Evolutionary conservation across 1,140 invertebrate genomes (phyloP).

Genomic region (Trypoxylus dichotomus): DNA sequence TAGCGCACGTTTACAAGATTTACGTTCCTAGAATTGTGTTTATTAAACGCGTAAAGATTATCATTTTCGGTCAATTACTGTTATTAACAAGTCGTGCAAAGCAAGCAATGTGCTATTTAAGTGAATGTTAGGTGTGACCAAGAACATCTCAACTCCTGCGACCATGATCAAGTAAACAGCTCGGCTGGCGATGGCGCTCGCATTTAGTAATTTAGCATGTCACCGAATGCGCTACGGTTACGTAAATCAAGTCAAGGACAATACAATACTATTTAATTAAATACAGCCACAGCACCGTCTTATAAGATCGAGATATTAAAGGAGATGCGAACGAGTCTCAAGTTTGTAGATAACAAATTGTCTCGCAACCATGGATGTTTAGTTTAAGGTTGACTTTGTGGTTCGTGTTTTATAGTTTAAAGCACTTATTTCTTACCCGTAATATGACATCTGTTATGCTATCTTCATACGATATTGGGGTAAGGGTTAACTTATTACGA

Average conservation of each 20-base stretch:
- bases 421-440: too few species aligned
- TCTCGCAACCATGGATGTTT: too few species aligned
- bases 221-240: constrained; percentile 6
- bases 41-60: background rate
- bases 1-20: background rate
- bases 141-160: background rate
- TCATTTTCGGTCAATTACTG: background rate
- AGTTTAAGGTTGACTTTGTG: too few species aligned
- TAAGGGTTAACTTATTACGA: too few species aligned
- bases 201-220: constrained; percentile 3
- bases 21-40: background rate
- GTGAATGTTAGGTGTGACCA: background rate
- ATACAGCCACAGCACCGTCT: background rate
- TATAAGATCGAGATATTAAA: background rate
- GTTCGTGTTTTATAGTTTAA: too few species aligned
- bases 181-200: background rate
- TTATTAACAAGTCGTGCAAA: background rate
- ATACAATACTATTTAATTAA: constrained; percentile 17
- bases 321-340: too few species aligned
- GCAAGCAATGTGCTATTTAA: background rate
- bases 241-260: constrained; percentile 16
- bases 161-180: background rate
- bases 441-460: too few species aligned
- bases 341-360: too few species aligned
- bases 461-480: too few species aligned